phyloP scores from a whole-genome alignment of 2,888 invertebrate genomes.

The Pteria penguin region DNA sequence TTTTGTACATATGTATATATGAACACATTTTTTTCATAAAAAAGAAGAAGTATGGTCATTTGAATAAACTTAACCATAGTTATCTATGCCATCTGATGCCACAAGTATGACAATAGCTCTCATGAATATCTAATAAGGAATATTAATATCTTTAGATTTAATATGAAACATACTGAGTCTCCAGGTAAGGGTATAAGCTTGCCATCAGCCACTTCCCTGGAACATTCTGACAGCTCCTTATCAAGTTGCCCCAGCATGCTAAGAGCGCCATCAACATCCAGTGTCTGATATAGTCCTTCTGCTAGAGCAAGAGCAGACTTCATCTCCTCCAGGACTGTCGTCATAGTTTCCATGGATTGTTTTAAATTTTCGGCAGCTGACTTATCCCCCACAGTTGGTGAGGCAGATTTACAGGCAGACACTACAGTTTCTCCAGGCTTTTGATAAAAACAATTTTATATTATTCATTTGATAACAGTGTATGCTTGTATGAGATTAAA shows the following conservation, averaged over 20 bases:
- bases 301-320: neutral
- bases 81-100: too few species aligned
- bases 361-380: neutral
- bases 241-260: neutral
- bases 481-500: too few species aligned
- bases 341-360: neutral
- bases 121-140: too few species aligned
- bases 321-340: neutral
- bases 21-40: too few species aligned
- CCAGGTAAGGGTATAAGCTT: neutral
- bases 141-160: too few species aligned
- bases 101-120: too few species aligned
- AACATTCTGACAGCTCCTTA: neutral
- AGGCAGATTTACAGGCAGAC: neutral
- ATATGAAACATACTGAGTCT: neutral
- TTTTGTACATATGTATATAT: too few species aligned
- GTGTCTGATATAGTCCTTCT: neutral
- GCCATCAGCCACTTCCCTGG: neutral
- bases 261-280: neutral
- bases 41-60: too few species aligned
- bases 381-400: neutral
- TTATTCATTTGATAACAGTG: too few species aligned
- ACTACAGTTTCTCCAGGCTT: neutral
- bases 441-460: too few species aligned
- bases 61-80: too few species aligned